A percentile compares a stretch with the other conserved stretches of the same genome.
phyloP scores from a whole-genome alignment of 2,113 vertebrate species.

The Xyliphius kryptos region DNA sequence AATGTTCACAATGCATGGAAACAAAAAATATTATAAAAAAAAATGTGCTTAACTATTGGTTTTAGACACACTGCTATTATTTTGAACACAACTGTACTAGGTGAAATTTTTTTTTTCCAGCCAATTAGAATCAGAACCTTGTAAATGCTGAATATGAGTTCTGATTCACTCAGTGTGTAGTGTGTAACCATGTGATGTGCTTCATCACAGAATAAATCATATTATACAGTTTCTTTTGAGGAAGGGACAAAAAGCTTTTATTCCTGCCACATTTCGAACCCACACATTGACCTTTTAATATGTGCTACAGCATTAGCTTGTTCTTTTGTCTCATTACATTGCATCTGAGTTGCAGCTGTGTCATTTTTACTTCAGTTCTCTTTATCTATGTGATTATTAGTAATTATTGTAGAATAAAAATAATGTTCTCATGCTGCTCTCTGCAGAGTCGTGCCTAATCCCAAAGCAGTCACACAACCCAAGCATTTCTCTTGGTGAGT shows the following conservation, averaged over 20 bases:
- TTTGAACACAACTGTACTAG: no score
- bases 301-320: not conserved
- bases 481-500: conserved; percentile 23
- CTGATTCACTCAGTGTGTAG: not conserved
- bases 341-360: not conserved
- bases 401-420: not conserved
- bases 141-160: no score
- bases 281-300: conserved; percentile 27
- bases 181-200: conserved; percentile 6
- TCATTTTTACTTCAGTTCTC: not conserved
- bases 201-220: conserved; percentile 7
- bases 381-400: not conserved
- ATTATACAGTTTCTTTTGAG: conserved; percentile 19
- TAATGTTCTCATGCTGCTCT: conserved; percentile 24
- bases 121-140: not conserved
- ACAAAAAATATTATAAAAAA: no score
- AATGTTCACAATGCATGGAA: no score
- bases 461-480: not conserved
- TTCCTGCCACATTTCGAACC: conserved; percentile 29
- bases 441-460: conserved; percentile 28
- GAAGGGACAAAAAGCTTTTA: conserved; percentile 19
- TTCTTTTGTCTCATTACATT: conserved; percentile 4
- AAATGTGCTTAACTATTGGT: no score
- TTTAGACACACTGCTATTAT: no score
- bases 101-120: not conserved